Conservation (phyloP, 2,888 invertebrate genomes). For the Notocelia uddmanniana region DNA sequence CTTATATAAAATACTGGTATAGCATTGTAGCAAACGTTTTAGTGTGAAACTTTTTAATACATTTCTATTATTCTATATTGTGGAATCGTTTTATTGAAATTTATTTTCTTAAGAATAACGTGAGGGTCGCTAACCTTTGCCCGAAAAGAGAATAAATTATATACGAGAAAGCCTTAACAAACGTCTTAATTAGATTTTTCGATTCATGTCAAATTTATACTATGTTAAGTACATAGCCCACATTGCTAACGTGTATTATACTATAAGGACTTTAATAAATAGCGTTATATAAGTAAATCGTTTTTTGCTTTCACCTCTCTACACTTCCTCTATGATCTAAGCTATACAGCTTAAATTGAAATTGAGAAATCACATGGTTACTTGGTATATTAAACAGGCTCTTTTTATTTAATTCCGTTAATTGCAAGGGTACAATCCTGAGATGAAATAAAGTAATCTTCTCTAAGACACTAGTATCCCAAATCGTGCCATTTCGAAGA, state of each 20-base stretch:
- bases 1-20: neutral
- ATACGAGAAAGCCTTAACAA: slow-evolving; percentile 3
- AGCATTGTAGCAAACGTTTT: neutral
- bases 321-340: too few relatives aligned
- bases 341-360: too few relatives aligned
- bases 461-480: too few relatives aligned
- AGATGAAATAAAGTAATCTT: too few relatives aligned
- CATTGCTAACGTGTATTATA: slow-evolving; percentile 34
- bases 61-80: slow-evolving; percentile 13
- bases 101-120: slow-evolving; percentile 9
- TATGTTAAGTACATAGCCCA: slow-evolving; percentile 1
- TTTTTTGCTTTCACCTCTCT: neutral
- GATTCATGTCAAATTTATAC: neutral
- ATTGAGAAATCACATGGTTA: too few relatives aligned
- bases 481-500: too few relatives aligned
- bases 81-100: neutral
- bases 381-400: too few relatives aligned
- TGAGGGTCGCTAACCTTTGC: neutral
- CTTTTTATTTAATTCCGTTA: too few relatives aligned
- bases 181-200: neutral
- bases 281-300: slow-evolving; percentile 18
- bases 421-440: too few relatives aligned
- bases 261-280: slow-evolving; percentile 38
- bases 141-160: slow-evolving; percentile 15
- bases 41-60: neutral